A percentile compares a stretch with the other conserved stretches of the same genome.
phyloP scores from a whole-genome alignment of 1,140 invertebrate species.

The Heliconius eleuchia region DNA sequence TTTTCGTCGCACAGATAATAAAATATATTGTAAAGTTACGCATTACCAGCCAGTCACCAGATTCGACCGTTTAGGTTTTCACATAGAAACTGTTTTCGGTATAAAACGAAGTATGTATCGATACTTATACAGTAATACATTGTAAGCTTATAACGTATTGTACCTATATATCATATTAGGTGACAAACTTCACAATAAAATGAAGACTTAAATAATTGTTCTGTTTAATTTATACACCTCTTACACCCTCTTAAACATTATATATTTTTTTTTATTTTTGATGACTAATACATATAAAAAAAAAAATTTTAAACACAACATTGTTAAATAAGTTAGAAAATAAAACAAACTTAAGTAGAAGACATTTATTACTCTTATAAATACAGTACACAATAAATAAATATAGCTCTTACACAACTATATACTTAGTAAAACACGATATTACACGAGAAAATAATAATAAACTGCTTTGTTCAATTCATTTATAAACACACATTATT shows the following conservation, averaged over 20 bases:
- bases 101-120: conserved; percentile 44
- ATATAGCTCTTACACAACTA: background rate
- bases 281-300: too few relatives aligned
- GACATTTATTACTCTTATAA: background rate
- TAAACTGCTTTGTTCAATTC: background rate
- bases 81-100: conserved; percentile 40
- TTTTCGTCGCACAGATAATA: conserved; percentile 48
- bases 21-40: conserved; percentile 38
- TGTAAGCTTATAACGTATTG: conserved; percentile 73
- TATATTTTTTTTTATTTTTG: background rate
- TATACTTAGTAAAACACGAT: background rate
- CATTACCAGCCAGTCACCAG: conserved; percentile 25
- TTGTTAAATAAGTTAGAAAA: background rate
- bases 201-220: conserved; percentile 69
- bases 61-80: conserved; percentile 34
- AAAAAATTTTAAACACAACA: too few relatives aligned
- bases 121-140: conserved; percentile 74
- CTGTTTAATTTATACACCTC: conserved; percentile 51
- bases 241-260: background rate
- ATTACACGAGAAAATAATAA: background rate
- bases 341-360: background rate
- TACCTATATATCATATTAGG: conserved; percentile 76
- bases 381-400: conserved; percentile 5
- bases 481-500: too few relatives aligned
- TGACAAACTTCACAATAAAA: conserved; percentile 79